Evolutionary conservation across 92 coral and sea anemone species (phyloP).

Genomic region (Nematostella vectensis): DNA sequence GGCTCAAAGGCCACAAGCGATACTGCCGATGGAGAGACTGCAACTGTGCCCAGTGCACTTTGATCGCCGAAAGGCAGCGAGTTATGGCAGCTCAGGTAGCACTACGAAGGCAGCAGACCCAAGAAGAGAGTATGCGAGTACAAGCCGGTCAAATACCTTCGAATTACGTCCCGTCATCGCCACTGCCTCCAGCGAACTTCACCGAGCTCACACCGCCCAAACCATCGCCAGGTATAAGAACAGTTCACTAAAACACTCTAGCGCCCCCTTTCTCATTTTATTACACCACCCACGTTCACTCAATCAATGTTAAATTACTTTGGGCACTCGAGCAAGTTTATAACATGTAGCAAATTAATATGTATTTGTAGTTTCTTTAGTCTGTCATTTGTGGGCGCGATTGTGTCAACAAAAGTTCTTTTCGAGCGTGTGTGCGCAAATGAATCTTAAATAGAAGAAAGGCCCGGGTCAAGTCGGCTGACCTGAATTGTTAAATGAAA

Average conservation of each 20-base stretch:
- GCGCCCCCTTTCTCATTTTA: too few species aligned
- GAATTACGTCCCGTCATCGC: constrained; percentile 23
- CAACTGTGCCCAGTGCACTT: constrained; percentile 71
- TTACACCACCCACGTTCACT: too few species aligned
- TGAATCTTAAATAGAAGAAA: constrained; percentile 16
- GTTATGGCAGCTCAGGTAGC: constrained; percentile 95
- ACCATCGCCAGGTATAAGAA: too few species aligned
- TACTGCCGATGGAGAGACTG: constrained; percentile 84
- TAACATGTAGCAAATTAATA: constrained; percentile 91
- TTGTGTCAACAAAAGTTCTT: constrained; percentile 37
- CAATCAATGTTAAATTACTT: background rate
- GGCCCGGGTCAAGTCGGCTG: constrained; percentile 19
- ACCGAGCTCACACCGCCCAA: background rate
- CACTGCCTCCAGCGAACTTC: constrained; percentile 7
- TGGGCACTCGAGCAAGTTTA: constrained; percentile 39
- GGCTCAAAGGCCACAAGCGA: constrained; percentile 80
- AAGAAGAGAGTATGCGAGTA: constrained; percentile 80
- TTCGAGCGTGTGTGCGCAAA: constrained; percentile 17
- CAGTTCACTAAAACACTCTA: too few species aligned
- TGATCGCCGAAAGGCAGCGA: constrained; percentile 79
- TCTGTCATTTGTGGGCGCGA: constrained; percentile 55
- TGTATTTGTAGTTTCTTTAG: constrained; percentile 73
- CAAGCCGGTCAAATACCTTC: constrained; percentile 29
- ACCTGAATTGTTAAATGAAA: constrained; percentile 9
- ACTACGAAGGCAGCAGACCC: constrained; percentile 81